phyloP scores from a whole-genome alignment of 2,888 invertebrate genomes.

The Drepana falcataria region DNA sequence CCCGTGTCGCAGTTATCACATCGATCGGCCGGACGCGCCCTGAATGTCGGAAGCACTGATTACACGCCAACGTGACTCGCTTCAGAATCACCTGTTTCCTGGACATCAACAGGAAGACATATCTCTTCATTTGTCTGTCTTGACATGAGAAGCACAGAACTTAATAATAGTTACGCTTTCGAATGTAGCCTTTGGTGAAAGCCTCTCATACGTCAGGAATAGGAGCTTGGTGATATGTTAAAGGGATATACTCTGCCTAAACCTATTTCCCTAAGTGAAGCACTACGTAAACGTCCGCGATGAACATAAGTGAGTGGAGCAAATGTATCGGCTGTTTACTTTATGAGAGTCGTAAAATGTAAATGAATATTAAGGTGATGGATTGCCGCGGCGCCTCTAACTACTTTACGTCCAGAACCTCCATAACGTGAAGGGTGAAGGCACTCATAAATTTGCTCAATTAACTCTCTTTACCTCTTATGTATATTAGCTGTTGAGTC shows the following conservation, averaged over 20 bases:
- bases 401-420: not conserved
- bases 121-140: not conserved
- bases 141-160: not conserved
- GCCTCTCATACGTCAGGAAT: too few relatives aligned
- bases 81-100: not conserved
- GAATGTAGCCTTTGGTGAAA: too few relatives aligned
- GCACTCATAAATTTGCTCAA: not conserved
- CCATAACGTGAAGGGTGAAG: not conserved
- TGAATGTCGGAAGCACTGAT: not conserved
- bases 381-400: not conserved
- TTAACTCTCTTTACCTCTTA: not conserved
- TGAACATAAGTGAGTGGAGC: not conserved
- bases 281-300: not conserved
- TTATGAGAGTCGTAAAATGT: not conserved
- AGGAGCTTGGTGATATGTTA: too few relatives aligned
- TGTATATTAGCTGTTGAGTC: not conserved
- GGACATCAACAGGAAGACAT: not conserved
- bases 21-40: not conserved
- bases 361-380: slow-evolving; percentile 1
- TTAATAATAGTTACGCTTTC: too few relatives aligned
- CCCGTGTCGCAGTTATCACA: not conserved
- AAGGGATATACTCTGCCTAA: not conserved
- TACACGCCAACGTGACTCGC: not conserved
- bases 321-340: not conserved
- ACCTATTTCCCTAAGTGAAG: not conserved